phyloP scores from a whole-genome alignment of 2,888 invertebrate genomes.

The Perithous albicinctus region DNA sequence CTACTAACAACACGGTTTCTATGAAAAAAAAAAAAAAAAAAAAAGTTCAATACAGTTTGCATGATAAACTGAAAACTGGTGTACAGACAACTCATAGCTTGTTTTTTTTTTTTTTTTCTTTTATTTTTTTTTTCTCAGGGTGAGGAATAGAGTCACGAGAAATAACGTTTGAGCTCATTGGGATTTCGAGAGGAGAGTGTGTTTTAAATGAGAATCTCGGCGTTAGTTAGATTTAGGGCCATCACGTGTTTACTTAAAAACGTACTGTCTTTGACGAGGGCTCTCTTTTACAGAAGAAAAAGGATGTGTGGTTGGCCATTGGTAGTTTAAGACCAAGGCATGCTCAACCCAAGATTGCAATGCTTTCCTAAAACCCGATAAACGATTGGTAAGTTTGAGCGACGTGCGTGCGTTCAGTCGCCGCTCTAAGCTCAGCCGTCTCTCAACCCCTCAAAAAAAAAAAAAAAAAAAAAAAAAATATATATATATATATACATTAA shows the following conservation, averaged over 20 bases:
- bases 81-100: conserved; percentile 2
- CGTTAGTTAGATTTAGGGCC: conserved; percentile 74
- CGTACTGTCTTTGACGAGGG: conserved; percentile 84
- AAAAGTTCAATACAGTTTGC: conserved; percentile 3
- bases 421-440: conserved; percentile 79
- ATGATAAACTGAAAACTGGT: conserved; percentile 16
- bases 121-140: neutral
- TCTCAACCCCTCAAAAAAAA: conserved; percentile 61
- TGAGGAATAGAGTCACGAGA: too few relatives aligned
- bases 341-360: conserved; percentile 84
- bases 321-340: conserved; percentile 84
- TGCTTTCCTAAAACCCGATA: conserved; percentile 84
- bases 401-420: conserved; percentile 78
- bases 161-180: neutral
- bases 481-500: too few relatives aligned
- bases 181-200: neutral
- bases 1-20: conserved; percentile 23
- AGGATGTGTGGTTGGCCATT: conserved; percentile 85
- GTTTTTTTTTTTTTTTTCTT: neutral
- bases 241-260: conserved; percentile 82
- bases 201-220: conserved; percentile 43
- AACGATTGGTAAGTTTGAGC: conserved; percentile 83
- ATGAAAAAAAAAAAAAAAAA: neutral
- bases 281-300: conserved; percentile 85
- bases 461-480: conserved; percentile 26